These are phyloP conservation scores for Cydia pomonella DNA, from an alignment of 1,140 invertebrate genomes.

Conservation along the genomic window DNA sequence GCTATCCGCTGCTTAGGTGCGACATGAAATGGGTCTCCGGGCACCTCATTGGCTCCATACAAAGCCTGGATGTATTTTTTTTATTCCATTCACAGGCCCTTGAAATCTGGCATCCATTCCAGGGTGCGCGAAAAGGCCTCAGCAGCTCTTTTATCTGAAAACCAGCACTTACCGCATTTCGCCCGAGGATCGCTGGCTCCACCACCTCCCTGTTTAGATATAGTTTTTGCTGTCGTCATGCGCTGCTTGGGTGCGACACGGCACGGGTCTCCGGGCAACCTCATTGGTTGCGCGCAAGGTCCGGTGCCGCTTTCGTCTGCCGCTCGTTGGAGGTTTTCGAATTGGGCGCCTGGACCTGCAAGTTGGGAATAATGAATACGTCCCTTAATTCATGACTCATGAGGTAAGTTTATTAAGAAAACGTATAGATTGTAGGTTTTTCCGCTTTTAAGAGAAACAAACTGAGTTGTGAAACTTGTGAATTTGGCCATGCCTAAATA, in stretches of 20 bases:
- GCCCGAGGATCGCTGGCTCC: slow-evolving; percentile 53
- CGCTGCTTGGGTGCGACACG: slow-evolving; percentile 74
- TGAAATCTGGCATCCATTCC: slow-evolving; percentile 53
- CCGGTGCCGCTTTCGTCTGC: slow-evolving; percentile 74
- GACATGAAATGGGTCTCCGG: slow-evolving; percentile 78
- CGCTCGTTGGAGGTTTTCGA: slow-evolving; percentile 77
- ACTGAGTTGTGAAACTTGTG: too few relatives aligned
- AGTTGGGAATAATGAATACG: not conserved
- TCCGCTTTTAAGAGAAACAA: too few relatives aligned
- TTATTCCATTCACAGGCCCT: slow-evolving; percentile 46
- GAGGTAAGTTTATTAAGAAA: too few relatives aligned
- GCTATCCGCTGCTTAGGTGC: slow-evolving; percentile 67
- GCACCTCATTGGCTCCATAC: slow-evolving; percentile 74
- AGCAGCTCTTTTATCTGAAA: too few relatives aligned
- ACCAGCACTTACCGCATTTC: slow-evolving; percentile 59
- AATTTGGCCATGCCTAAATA: too few relatives aligned
- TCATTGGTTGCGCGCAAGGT: slow-evolving; percentile 77
- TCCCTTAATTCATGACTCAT: not conserved
- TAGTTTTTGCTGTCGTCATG: slow-evolving; percentile 53
- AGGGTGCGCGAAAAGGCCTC: too few relatives aligned
- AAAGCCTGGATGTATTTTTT: slow-evolving; percentile 69
- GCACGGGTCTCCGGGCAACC: slow-evolving; percentile 78
- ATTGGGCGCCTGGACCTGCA: slow-evolving; percentile 78
- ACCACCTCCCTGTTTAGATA: slow-evolving; percentile 60
- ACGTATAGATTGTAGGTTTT: too few relatives aligned